Percentiles rank a stretch among this genome's conserved stretches.
Conservation (phyloP, 2,888 invertebrate species). For the Didymodactylos carnosus region DNA sequence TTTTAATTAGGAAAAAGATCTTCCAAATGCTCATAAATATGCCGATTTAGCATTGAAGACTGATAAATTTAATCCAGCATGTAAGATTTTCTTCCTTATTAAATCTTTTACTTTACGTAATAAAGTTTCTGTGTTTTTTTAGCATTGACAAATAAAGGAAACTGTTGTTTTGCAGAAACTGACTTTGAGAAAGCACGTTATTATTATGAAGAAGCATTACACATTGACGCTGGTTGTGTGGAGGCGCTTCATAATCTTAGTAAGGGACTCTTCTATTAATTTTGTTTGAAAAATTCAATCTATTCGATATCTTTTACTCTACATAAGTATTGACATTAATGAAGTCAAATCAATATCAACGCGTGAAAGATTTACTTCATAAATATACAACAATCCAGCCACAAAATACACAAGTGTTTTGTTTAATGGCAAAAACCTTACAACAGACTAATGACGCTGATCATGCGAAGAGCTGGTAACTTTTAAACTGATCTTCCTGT, state of each 20-base stretch:
- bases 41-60: conserved; percentile 52
- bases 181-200: conserved; percentile 51
- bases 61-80: conserved; percentile 54
- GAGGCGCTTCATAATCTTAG: conserved; percentile 66
- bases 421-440: conserved; percentile 55
- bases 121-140: background rate
- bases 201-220: conserved; percentile 53
- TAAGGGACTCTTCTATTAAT: background rate
- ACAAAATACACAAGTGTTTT: conserved; percentile 53
- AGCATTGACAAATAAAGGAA: conserved; percentile 48
- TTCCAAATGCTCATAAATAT: conserved; percentile 54
- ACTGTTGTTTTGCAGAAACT: conserved; percentile 50
- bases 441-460: conserved; percentile 45
- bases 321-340: conserved; percentile 22
- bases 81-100: conserved; percentile 19
- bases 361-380: conserved; percentile 17
- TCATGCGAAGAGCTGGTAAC: conserved; percentile 38
- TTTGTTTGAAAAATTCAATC: background rate
- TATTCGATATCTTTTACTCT: background rate
- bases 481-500: too few species aligned
- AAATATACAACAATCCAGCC: conserved; percentile 51
- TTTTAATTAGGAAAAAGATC: conserved; percentile 51
- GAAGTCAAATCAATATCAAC: conserved; percentile 3
- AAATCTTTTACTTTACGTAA: background rate
- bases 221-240: conserved; percentile 57